Base-by-base conservation (phyloP, 2,797 vertebrate species). In the Trachurus trachurus region DNA sequence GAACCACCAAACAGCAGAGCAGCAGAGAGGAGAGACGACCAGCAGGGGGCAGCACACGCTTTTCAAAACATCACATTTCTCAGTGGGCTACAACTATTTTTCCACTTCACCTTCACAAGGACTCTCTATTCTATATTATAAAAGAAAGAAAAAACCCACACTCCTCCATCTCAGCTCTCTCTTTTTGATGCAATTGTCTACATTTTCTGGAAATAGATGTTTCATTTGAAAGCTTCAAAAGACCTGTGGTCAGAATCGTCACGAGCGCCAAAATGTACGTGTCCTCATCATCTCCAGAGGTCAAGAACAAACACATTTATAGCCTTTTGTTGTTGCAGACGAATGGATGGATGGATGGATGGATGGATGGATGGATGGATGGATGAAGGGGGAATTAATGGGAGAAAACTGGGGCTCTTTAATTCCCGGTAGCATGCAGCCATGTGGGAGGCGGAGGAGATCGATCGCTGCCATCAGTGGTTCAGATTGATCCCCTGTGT, bases 11-110 rank as follows among this genome's bases (percentile, higher is more conserved):
- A 22, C 12, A 15, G 31, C 31, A 34, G 31, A 34, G 4, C 26
- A 26, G 26, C 26, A 16, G 9, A 42, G 3, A 7, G n/a, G 64
- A 52, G 16, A n/a, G 16, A 1, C 3, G 26, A 63, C 89, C 93
- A 92, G 80, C 79, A 93, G 94, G 77, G 78, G 92, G 89, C 90
- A 79, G 87, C 84, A 89, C 29, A 56, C 29, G n/a, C 83, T 75
- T 62, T 61, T 26, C 16, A 5, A 61, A 80, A 50, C 9, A 63
- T 12, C 1, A n/a, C 15, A 39, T 6, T 42, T 22, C 26, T 70
- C 29, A 65, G 21, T 52, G 76, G 45, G 16, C 21, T 9, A 34
- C 31, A 2, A 40, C 58, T 53, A 12, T 84, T 62, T 71, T 71
- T 60, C 31, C 60, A 59, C 61, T 66, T 89, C 76, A 86, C 88